Conservation (phyloP, 2,797 vertebrate genomes). For the Cephalopachus bancanus region DNA sequence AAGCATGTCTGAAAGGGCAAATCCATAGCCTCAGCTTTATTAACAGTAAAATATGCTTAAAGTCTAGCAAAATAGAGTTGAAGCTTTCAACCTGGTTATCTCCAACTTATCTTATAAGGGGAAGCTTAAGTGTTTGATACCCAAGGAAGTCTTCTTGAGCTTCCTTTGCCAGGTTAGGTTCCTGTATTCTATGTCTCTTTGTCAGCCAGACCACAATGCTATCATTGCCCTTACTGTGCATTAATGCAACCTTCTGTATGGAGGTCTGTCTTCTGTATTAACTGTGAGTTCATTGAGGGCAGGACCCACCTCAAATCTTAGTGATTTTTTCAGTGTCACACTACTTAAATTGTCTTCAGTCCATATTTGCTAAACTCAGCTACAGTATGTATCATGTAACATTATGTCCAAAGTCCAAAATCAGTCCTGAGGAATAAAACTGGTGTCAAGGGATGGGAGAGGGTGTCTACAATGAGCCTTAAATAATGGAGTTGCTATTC, state of each 20-base stretch:
- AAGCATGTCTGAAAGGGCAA: background rate
- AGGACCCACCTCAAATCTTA: background rate
- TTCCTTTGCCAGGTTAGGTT: background rate
- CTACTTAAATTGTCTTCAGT: conserved; percentile 5
- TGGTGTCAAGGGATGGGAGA: background rate
- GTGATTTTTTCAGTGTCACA: background rate
- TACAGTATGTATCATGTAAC: background rate
- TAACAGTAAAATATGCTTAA: conserved; percentile 5
- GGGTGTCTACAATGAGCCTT: background rate
- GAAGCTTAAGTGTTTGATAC: background rate
- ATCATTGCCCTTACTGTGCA: background rate
- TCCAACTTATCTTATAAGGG: background rate
- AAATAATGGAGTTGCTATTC: background rate
- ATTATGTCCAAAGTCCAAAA: conserved; percentile 33
- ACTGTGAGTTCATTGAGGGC: background rate
- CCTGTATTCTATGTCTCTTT: background rate
- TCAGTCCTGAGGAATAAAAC: background rate
- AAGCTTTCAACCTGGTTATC: background rate
- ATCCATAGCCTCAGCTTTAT: conserved; percentile 1
- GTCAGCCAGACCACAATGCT: background rate
- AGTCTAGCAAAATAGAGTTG: background rate
- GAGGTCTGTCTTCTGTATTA: background rate
- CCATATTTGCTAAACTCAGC: background rate
- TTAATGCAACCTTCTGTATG: background rate
- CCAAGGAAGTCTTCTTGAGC: background rate